phyloP scores from a whole-genome alignment of 1,140 invertebrate genomes.

The Zaprionus kolodkinae region DNA sequence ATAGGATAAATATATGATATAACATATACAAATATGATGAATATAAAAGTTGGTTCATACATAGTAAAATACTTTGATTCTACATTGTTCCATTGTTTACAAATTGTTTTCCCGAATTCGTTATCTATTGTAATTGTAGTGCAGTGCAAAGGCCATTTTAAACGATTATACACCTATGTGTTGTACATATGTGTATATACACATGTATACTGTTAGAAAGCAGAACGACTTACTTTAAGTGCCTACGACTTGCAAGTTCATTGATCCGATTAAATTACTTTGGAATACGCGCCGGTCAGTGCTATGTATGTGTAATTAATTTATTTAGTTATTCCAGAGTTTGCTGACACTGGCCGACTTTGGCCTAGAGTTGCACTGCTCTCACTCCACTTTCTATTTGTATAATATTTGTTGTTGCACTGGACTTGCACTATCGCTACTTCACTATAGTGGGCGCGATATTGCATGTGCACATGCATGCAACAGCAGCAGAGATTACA shows the following conservation, averaged over 20 bases:
- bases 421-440: slow-evolving; percentile 46
- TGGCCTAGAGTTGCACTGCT: slow-evolving; percentile 31
- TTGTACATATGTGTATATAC: background rate
- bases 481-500: slow-evolving; percentile 22
- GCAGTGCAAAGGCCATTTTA: background rate
- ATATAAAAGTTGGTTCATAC: background rate
- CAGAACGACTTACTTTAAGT: background rate
- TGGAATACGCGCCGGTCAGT: slow-evolving; percentile 15
- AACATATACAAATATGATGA: background rate
- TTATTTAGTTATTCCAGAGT: slow-evolving; percentile 27
- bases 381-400: slow-evolving; percentile 71
- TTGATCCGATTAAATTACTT: slow-evolving; percentile 40
- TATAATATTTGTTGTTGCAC: slow-evolving; percentile 25
- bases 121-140: background rate
- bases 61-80: background rate
- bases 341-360: slow-evolving; percentile 7
- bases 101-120: background rate
- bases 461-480: slow-evolving; percentile 25
- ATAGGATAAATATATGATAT: slow-evolving; percentile 12
- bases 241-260: slow-evolving; percentile 43
- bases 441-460: slow-evolving; percentile 17
- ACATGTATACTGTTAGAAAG: slow-evolving; percentile 1
- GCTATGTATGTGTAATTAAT: background rate
- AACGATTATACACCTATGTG: background rate
- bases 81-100: background rate